Conservation (phyloP, 92 coral and sea anemone genomes). For the Phenganax marumi region DNA sequence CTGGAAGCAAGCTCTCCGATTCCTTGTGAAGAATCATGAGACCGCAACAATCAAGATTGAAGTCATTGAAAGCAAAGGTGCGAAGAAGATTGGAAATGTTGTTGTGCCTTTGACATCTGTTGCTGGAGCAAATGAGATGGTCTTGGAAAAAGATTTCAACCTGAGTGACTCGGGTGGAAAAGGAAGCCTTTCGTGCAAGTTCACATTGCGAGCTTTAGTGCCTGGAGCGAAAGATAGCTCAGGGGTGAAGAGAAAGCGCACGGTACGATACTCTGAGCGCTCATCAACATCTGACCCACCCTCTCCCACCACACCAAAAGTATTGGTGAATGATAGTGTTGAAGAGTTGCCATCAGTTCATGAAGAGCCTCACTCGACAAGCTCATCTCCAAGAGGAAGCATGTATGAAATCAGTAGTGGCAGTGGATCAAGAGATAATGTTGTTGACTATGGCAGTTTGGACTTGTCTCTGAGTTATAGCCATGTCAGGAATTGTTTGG, state of each 20-base stretch:
- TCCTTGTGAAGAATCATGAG: constrained; percentile 71
- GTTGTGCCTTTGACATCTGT: constrained; percentile 61
- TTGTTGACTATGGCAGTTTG: constrained; percentile 71
- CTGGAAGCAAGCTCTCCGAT: constrained; percentile 92
- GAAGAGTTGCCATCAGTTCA: constrained; percentile 24
- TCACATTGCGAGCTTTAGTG: constrained; percentile 69
- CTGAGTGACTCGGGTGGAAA: constrained; percentile 83
- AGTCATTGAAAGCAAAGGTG: constrained; percentile 86
- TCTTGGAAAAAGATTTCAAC: constrained; percentile 60
- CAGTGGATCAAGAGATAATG: constrained; percentile 66
- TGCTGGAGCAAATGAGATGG: constrained; percentile 66
- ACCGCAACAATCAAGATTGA: constrained; percentile 70
- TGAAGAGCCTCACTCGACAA: constrained; percentile 13
- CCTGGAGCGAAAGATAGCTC: constrained; percentile 45
- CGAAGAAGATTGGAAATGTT: constrained; percentile 65
- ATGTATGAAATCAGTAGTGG: constrained; percentile 79
- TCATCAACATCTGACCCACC: constrained; percentile 11
- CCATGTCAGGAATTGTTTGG: constrained; percentile 72
- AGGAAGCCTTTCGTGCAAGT: constrained; percentile 76
- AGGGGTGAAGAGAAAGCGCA: constrained; percentile 7
- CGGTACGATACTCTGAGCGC: constrained; percentile 20
- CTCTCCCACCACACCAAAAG: background rate
- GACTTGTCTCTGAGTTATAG: constrained; percentile 72
- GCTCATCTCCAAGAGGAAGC: constrained; percentile 66
- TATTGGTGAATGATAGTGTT: constrained; percentile 3